These are phyloP conservation scores for Coremacera marginata DNA, from an alignment of 2,888 invertebrate genomes.

Conservation along the genomic window DNA sequence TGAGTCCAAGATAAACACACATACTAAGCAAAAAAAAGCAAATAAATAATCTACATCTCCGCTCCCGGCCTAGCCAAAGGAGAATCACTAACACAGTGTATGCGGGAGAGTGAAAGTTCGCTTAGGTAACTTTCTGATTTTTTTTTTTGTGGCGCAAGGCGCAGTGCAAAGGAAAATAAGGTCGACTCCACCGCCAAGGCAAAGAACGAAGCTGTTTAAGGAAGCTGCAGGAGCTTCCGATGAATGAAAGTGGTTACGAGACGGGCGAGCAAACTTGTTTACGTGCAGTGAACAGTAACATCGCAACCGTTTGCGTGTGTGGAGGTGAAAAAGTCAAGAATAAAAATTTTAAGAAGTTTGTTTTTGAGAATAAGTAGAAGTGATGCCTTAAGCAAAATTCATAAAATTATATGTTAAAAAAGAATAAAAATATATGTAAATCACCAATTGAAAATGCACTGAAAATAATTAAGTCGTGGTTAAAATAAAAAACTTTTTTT, in stretches of 20 bases:
- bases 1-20: neutral
- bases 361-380: neutral
- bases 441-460: neutral
- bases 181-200: neutral
- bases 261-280: neutral
- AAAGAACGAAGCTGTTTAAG: no score
- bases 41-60: neutral
- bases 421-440: neutral
- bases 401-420: neutral
- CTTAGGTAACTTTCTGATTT: neutral
- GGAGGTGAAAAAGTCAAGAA: slow-evolving; percentile 13
- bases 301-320: slow-evolving; percentile 2
- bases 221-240: slow-evolving; percentile 27
- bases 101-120: slow-evolving; percentile 7
- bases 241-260: slow-evolving; percentile 12
- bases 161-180: neutral
- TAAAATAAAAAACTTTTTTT: no score
- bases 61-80: neutral
- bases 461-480: neutral
- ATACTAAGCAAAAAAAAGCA: neutral
- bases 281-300: slow-evolving; percentile 5
- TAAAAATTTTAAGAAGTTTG: neutral
- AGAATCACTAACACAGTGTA: neutral
- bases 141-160: neutral
- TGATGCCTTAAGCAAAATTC: neutral